These are phyloP conservation scores for Camponotus floridanus DNA, from an alignment of 1,140 invertebrate genomes.

Conservation along the genomic window DNA sequence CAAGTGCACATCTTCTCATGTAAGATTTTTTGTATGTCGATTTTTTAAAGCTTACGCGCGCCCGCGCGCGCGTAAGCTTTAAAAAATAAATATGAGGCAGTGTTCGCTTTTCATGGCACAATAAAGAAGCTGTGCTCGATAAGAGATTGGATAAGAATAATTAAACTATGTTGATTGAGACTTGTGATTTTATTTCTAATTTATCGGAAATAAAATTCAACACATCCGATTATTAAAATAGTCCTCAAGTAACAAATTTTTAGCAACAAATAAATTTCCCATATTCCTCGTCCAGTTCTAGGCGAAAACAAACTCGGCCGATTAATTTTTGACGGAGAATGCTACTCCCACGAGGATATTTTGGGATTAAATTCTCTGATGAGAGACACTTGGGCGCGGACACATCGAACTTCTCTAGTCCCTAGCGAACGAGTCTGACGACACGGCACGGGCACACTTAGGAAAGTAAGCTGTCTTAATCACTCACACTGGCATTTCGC, in stretches of 20 bases:
- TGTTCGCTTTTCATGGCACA: neutral
- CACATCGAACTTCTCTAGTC: conserved; percentile 11
- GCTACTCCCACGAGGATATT: neutral
- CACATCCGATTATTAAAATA: neutral
- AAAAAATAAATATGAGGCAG: conserved; percentile 19
- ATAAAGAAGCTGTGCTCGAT: conserved; percentile 11
- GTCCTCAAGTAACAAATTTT: neutral
- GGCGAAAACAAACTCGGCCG: conserved; percentile 1
- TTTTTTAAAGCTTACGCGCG: too few species aligned
- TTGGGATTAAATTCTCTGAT: neutral
- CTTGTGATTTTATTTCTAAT: neutral
- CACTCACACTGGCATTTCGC: conserved; percentile 87
- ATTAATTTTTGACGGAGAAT: neutral
- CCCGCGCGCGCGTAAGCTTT: conserved; percentile 2
- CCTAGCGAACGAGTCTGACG: conserved; percentile 44
- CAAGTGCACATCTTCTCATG: conserved; percentile 29
- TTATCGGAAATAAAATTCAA: neutral
- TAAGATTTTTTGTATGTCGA: conserved; percentile 11
- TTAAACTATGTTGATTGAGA: neutral
- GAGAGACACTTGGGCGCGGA: conserved; percentile 10
- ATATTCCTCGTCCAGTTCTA: conserved; percentile 9
- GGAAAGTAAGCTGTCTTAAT: conserved; percentile 68
- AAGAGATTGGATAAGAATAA: conserved; percentile 26
- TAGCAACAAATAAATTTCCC: neutral
- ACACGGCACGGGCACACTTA: conserved; percentile 53